These are phyloP conservation scores for Drosophila borealis DNA, from an alignment of 2,888 invertebrate genomes.

Conservation along the genomic window DNA sequence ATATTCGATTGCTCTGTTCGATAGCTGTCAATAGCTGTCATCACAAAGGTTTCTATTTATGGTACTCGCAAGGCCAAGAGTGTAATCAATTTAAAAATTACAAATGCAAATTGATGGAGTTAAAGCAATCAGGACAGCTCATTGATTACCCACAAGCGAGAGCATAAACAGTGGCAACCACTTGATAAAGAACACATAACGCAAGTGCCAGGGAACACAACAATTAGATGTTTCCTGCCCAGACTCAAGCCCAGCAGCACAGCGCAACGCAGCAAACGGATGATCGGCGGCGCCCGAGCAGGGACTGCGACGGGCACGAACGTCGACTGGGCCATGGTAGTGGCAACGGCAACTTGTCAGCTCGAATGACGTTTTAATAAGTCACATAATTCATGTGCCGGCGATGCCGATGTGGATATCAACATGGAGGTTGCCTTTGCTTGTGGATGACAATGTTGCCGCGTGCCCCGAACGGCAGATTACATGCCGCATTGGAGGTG, in stretches of 20 bases:
- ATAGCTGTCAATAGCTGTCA: conserved; percentile 33
- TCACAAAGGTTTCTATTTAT: conserved; percentile 22
- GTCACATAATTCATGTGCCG: conserved; percentile 80
- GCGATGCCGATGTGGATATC: conserved; percentile 35
- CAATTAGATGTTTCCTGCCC: conserved; percentile 70
- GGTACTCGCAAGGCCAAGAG: background rate
- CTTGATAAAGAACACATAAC: conserved; percentile 38
- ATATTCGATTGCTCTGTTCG: conserved; percentile 3
- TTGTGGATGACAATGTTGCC: conserved; percentile 47
- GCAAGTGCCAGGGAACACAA: conserved; percentile 48
- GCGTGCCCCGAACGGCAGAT: conserved; percentile 49
- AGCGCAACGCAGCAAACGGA: background rate
- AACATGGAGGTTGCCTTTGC: conserved; percentile 7
- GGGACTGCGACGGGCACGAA: conserved; percentile 8
- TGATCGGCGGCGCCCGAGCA: conserved; percentile 13
- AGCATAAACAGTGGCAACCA: conserved; percentile 47
- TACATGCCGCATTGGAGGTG: conserved; percentile 42
- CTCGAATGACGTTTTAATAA: conserved; percentile 83
- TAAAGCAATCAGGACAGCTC: conserved; percentile 41
- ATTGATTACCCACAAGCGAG: conserved; percentile 57
- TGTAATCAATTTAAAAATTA: conserved; percentile 58
- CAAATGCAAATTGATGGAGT: conserved; percentile 64
- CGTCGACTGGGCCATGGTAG: conserved; percentile 22
- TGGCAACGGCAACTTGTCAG: conserved; percentile 77
- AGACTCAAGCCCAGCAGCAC: conserved; percentile 28